Conservation (phyloP, 2,797 vertebrate species). For the Gephyroberyx darwinii region DNA sequence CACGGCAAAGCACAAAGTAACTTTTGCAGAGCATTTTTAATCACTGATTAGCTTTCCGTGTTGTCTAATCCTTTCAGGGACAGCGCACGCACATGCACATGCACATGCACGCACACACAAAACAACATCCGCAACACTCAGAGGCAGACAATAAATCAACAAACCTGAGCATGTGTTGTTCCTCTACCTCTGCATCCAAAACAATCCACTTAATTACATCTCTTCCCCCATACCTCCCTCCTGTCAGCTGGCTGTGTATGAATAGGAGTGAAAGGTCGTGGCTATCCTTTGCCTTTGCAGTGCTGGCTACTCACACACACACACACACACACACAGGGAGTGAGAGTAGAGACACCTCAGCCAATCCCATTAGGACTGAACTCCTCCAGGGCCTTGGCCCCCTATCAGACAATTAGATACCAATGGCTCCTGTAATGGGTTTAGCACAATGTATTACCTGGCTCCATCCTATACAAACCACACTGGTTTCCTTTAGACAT, state of each 20-base stretch:
- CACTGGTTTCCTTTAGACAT: constrained; percentile 25
- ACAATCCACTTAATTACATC: constrained; percentile 38
- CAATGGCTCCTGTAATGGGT: constrained; percentile 77
- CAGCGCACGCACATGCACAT: background rate
- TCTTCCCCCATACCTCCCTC: constrained; percentile 15
- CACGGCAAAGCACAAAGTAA: constrained; percentile 3
- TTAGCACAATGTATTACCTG: constrained; percentile 75
- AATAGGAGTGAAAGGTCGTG: constrained; percentile 29
- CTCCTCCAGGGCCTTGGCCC: constrained; percentile 67
- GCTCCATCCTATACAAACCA: constrained; percentile 39
- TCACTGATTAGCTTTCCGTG: constrained; percentile 31
- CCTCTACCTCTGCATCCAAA: constrained; percentile 19
- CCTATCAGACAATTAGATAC: constrained; percentile 81
- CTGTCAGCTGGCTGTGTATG: constrained; percentile 25
- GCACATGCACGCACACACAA: background rate
- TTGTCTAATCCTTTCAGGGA: constrained; percentile 17
- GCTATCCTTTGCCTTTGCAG: constrained; percentile 21
- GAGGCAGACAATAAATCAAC: constrained; percentile 29
- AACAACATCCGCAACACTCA: constrained; percentile 5
- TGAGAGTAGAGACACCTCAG: constrained; percentile 21
- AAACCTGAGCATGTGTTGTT: constrained; percentile 24
- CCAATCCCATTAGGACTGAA: constrained; percentile 77
- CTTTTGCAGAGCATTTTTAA: constrained; percentile 29
- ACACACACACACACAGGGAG: background rate
- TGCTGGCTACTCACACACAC: constrained; percentile 21